A percentile compares a stretch with the other conserved stretches of the same genome.
Conservation (phyloP, 2,797 vertebrate genomes). For the Gymnodraco acuticeps region DNA sequence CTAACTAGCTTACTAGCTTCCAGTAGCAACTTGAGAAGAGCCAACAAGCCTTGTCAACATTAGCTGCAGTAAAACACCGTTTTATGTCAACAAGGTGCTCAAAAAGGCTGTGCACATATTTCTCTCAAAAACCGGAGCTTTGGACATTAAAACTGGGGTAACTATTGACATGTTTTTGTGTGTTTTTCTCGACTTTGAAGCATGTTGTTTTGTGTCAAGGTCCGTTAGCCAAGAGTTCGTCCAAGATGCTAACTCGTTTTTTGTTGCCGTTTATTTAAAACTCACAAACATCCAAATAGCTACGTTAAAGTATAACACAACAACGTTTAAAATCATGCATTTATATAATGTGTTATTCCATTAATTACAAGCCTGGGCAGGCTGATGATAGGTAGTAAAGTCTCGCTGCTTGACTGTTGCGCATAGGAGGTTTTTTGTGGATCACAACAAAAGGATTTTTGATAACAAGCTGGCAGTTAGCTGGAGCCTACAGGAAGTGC, state of each 20-base stretch:
- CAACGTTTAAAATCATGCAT: neutral
- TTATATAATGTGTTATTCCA: neutral
- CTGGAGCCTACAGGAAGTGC: too few species aligned
- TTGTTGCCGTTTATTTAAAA: constrained; percentile 43
- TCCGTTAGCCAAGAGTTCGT: constrained; percentile 74
- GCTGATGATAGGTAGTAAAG: constrained; percentile 38
- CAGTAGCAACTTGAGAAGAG: constrained; percentile 73
- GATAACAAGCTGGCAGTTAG: constrained; percentile 76
- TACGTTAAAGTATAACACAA: neutral
- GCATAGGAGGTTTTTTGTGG: constrained; percentile 65
- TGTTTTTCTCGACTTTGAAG: constrained; percentile 69
- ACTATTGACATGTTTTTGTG: constrained; percentile 50
- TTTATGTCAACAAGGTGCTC: constrained; percentile 39
- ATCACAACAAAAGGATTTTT: constrained; percentile 85
- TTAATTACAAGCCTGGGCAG: neutral
- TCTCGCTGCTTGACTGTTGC: constrained; percentile 70
- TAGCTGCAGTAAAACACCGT: constrained; percentile 43
- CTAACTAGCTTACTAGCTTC: constrained; percentile 67
- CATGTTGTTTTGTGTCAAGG: constrained; percentile 72
- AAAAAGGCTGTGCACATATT: constrained; percentile 12
- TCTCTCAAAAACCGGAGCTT: constrained; percentile 18
- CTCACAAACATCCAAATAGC: neutral
- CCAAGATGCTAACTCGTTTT: constrained; percentile 72
- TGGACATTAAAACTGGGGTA: constrained; percentile 63
- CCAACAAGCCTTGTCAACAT: constrained; percentile 66